Conservation (phyloP, 2,888 invertebrate genomes). For the Aspidiotus destructor region DNA sequence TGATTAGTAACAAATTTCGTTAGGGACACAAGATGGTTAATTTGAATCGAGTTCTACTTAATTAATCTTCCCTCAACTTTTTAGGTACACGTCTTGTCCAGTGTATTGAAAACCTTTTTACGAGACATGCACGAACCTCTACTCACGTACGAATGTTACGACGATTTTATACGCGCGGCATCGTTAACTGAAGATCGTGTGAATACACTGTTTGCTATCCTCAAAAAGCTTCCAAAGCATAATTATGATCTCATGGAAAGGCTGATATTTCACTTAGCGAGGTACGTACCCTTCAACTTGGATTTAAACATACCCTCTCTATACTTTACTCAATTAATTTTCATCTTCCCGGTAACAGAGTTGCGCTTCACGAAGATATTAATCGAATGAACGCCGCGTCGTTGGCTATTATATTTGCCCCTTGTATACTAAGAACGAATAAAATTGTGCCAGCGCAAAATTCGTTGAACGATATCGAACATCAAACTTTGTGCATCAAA, state of each 20-base stretch:
- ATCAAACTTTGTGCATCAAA: slow-evolving; percentile 82
- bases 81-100: slow-evolving; percentile 74
- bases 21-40: too few relatives aligned
- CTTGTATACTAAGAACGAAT: slow-evolving; percentile 82
- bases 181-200: slow-evolving; percentile 77
- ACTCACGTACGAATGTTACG: slow-evolving; percentile 85
- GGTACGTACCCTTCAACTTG: slow-evolving; percentile 41
- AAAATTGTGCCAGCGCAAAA: slow-evolving; percentile 82
- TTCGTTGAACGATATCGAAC: slow-evolving; percentile 77
- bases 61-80: slow-evolving; percentile 9
- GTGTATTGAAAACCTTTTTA: slow-evolving; percentile 79
- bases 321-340: background rate
- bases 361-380: slow-evolving; percentile 72
- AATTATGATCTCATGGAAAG: slow-evolving; percentile 87
- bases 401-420: slow-evolving; percentile 87
- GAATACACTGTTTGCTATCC: slow-evolving; percentile 71
- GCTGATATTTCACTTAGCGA: slow-evolving; percentile 81
- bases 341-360: slow-evolving; percentile 44
- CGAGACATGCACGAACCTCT: slow-evolving; percentile 89
- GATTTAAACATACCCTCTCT: too few relatives aligned
- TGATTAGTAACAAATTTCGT: too few relatives aligned
- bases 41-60: too few relatives aligned
- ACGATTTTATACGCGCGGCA: slow-evolving; percentile 83
- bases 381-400: slow-evolving; percentile 89
- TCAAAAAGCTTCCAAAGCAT: slow-evolving; percentile 77